Evolutionary conservation across 2,888 invertebrate genomes (phyloP).

Genomic region (Cybosia mesomella): DNA sequence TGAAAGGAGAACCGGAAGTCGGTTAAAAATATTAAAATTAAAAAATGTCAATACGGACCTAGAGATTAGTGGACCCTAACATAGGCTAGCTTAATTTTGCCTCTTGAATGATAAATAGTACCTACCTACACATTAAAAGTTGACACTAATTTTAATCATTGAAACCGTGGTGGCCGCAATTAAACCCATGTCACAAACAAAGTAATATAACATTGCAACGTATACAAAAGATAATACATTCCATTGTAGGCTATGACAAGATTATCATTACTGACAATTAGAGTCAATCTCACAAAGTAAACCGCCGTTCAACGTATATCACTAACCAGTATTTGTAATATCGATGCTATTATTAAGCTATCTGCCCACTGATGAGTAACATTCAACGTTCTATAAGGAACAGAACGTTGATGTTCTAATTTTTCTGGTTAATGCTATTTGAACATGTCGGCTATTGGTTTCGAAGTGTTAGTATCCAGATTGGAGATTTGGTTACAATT

Average conservation of each 20-base stretch:
- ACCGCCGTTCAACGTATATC: slow-evolving; percentile 14
- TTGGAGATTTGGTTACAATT: no score
- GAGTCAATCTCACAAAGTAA: slow-evolving; percentile 10
- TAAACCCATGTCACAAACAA: neutral
- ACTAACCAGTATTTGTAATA: slow-evolving; percentile 11
- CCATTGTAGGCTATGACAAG: neutral
- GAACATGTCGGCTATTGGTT: neutral
- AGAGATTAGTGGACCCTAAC: no score
- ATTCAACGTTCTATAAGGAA: neutral
- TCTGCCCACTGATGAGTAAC: neutral
- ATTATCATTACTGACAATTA: slow-evolving; percentile 20
- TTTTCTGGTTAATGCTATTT: neutral
- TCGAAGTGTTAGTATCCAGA: no score
- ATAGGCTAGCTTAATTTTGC: no score
- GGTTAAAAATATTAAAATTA: no score
- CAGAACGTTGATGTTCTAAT: neutral
- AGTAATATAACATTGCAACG: neutral
- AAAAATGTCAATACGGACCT: no score
- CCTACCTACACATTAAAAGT: no score
- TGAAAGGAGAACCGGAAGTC: no score
- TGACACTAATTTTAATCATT: neutral
- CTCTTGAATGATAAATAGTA: no score
- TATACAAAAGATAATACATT: neutral
- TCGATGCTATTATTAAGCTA: slow-evolving; percentile 18
- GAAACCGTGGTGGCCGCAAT: neutral